These are phyloP conservation scores for Cantharis rufa DNA, from an alignment of 2,888 invertebrate genomes.

Conservation along the genomic window DNA sequence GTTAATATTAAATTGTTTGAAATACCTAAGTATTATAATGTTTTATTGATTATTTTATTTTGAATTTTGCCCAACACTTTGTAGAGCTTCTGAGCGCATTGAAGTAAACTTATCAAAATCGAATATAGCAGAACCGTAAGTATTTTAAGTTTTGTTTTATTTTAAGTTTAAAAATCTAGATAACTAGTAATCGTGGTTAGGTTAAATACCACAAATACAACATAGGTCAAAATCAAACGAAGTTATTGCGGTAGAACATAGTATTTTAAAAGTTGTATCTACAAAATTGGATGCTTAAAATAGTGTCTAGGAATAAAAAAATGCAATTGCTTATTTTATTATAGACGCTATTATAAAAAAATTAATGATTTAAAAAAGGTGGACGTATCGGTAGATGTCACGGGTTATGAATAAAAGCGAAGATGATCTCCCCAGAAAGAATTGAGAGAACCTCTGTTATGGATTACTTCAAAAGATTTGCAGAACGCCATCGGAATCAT, in stretches of 20 bases:
- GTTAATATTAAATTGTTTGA: no score
- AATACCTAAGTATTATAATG: no score
- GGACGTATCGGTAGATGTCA: constrained; percentile 34
- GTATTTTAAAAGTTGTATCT: no score
- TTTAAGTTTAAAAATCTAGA: neutral
- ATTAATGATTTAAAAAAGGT: constrained; percentile 10
- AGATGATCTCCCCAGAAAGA: constrained; percentile 46
- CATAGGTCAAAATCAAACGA: no score
- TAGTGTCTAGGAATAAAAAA: no score
- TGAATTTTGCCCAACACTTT: no score
- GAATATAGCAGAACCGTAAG: neutral
- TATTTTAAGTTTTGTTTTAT: neutral
- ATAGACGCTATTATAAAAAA: neutral
- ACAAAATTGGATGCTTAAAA: no score
- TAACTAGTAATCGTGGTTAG: no score
- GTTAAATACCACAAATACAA: no score
- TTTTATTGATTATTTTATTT: no score
- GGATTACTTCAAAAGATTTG: constrained; percentile 49
- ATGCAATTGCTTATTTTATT: neutral
- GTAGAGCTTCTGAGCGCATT: neutral
- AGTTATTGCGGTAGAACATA: no score
- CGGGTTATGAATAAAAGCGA: constrained; percentile 46
- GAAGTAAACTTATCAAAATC: neutral
- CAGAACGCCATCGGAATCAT: constrained; percentile 51
- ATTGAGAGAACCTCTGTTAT: constrained; percentile 49